Conservation (phyloP, 2,888 invertebrate species). For the Acanthopleura granulata region DNA sequence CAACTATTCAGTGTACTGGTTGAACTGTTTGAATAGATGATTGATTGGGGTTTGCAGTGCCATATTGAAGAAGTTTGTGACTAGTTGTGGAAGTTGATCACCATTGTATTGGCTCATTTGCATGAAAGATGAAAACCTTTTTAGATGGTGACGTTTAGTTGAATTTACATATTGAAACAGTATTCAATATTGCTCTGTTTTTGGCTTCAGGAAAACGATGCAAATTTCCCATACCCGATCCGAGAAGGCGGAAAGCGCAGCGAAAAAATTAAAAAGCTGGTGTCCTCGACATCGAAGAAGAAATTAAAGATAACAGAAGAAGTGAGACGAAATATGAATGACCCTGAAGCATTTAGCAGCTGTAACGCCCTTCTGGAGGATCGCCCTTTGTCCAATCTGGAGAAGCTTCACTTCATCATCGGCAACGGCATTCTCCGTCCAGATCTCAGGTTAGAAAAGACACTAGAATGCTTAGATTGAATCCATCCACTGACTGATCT, state of each 20-base stretch:
- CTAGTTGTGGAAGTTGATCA: too few species aligned
- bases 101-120: too few species aligned
- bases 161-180: neutral
- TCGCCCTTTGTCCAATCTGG: slow-evolving; percentile 95
- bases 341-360: slow-evolving; percentile 77
- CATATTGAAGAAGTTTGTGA: too few species aligned
- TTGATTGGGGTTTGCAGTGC: too few species aligned
- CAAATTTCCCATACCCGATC: slow-evolving; percentile 21
- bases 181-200: neutral
- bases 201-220: slow-evolving; percentile 49
- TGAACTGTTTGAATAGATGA: too few species aligned
- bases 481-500: too few species aligned
- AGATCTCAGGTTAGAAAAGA: slow-evolving; percentile 81
- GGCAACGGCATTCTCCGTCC: slow-evolving; percentile 95
- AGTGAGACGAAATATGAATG: slow-evolving; percentile 86
- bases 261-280: slow-evolving; percentile 95
- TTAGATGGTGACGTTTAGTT: too few species aligned
- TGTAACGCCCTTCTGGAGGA: slow-evolving; percentile 95
- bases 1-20: too few species aligned
- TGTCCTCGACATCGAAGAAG: slow-evolving; percentile 93
- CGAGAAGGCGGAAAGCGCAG: slow-evolving; percentile 73
- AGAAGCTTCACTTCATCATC: slow-evolving; percentile 98
- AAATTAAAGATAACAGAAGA: slow-evolving; percentile 98
- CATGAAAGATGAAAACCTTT: too few species aligned
- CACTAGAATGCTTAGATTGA: too few species aligned